These are phyloP conservation scores for Penaeus chinensis DNA, from an alignment of 1,140 invertebrate species.

Conservation along the genomic window DNA sequence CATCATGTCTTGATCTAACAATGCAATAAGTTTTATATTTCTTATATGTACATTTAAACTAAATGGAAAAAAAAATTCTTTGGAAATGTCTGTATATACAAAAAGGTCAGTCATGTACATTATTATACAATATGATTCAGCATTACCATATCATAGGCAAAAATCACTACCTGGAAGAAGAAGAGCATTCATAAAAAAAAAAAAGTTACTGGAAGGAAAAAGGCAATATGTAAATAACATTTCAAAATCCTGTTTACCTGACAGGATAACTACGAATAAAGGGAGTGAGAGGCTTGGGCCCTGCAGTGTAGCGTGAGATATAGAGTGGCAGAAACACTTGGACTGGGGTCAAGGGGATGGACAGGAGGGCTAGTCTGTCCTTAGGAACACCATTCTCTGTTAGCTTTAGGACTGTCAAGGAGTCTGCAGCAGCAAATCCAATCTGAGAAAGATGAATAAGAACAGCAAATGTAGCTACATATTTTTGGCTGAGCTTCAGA, in stretches of 20 bases:
- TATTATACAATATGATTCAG: no score
- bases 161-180: not conserved
- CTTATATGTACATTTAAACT: no score
- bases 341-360: constrained; percentile 91
- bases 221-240: constrained; percentile 1
- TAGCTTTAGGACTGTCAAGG: constrained; percentile 93
- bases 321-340: constrained; percentile 88
- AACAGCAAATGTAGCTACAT: no score
- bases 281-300: constrained; percentile 87
- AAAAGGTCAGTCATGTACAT: no score
- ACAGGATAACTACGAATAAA: constrained; percentile 91
- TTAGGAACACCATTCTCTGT: constrained; percentile 96
- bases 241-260: constrained; percentile 70
- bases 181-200: not conserved
- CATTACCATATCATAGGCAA: not conserved
- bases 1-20: no score
- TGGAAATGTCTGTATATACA: no score
- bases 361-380: constrained; percentile 91
- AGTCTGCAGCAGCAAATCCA: constrained; percentile 95
- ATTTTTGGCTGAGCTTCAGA: not conserved
- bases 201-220: not conserved
- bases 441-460: constrained; percentile 73
- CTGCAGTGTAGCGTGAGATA: constrained; percentile 88
- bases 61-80: no score
- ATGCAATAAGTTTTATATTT: no score